These are phyloP conservation scores for Pyxicephalus adspersus DNA, from an alignment of 2,113 vertebrate genomes.

Conservation along the genomic window DNA sequence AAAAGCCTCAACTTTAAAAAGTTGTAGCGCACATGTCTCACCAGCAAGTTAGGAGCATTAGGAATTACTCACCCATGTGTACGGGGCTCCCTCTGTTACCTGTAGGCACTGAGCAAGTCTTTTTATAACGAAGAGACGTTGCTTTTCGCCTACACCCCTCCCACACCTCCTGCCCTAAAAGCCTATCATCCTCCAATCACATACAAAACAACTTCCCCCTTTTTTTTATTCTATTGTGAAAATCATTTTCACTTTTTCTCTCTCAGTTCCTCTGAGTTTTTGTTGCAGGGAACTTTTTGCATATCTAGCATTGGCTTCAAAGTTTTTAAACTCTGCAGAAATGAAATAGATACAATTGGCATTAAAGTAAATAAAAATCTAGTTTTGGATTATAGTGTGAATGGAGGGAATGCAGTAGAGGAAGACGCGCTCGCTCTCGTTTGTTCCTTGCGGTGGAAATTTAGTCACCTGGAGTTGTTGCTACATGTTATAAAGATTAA, in stretches of 20 bases:
- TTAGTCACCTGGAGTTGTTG: too few species aligned
- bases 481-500: too few species aligned
- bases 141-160: conserved; percentile 47
- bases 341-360: not conserved
- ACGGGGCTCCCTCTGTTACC: conserved; percentile 38
- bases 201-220: conserved; percentile 6
- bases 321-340: not conserved
- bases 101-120: conserved; percentile 45
- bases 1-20: not conserved
- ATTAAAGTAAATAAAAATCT: not conserved
- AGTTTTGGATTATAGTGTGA: not conserved
- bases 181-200: conserved; percentile 44
- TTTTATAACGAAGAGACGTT: conserved; percentile 19
- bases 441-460: too few species aligned
- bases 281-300: not conserved
- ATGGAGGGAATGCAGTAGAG: too few species aligned
- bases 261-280: not conserved
- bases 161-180: conserved; percentile 37
- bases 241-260: conserved; percentile 44
- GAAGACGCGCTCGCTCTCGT: not conserved
- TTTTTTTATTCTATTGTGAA: not conserved
- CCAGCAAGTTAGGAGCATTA: not conserved
- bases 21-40: not conserved
- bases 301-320: not conserved
- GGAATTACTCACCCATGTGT: conserved; percentile 29